These are phyloP conservation scores for Epicampocera succincta DNA, from an alignment of 2,888 invertebrate species.

Conservation along the genomic window DNA sequence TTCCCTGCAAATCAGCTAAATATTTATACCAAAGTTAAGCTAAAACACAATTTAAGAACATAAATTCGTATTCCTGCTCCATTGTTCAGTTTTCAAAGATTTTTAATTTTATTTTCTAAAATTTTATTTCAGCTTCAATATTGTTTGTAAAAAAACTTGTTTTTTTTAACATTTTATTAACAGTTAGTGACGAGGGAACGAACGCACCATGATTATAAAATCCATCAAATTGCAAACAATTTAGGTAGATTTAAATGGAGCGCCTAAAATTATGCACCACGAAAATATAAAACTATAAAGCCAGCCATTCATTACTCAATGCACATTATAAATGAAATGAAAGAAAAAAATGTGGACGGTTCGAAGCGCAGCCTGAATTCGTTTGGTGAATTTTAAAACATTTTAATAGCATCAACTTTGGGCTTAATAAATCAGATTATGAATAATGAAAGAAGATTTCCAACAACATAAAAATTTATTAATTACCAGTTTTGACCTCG, in stretches of 20 bases:
- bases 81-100: too few relatives aligned
- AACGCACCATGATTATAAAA: neutral
- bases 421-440: slow-evolving; percentile 21
- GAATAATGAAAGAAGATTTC: neutral
- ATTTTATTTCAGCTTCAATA: too few relatives aligned
- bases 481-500: neutral
- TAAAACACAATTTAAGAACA: too few relatives aligned
- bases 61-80: too few relatives aligned
- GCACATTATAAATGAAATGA: neutral
- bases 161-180: too few relatives aligned
- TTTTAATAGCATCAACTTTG: neutral
- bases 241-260: slow-evolving; percentile 26
- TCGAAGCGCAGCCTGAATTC: too few relatives aligned
- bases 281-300: slow-evolving; percentile 12
- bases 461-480: neutral
- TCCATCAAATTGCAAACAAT: slow-evolving; percentile 36
- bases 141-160: neutral
- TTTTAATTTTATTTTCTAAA: too few relatives aligned
- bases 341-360: too few relatives aligned
- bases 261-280: slow-evolving; percentile 48
- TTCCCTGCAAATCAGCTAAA: too few relatives aligned
- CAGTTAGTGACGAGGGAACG: neutral
- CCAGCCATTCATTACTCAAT: slow-evolving; percentile 16
- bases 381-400: too few relatives aligned
- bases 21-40: too few relatives aligned